Base-by-base conservation (phyloP, 2,113 vertebrate genomes). In the Apodemus sylvaticus region DNA sequence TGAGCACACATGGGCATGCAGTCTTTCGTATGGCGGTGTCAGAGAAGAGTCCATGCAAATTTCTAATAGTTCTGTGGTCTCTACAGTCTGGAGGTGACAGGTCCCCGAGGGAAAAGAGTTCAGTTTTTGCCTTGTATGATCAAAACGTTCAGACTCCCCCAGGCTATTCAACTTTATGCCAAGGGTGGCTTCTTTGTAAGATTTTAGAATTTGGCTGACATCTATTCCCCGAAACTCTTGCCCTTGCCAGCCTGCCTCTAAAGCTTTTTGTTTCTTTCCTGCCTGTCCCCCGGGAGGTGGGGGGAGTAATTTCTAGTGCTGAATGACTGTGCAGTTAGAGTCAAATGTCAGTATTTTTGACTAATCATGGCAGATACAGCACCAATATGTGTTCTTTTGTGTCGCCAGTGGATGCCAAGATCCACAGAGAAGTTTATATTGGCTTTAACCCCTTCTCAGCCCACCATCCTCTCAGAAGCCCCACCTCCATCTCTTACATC, bases 191-290 rank as follows among this genome's bases (percentile, higher is more conserved):
- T 8, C n/a, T 89, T 53, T 91, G 53, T 64, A 62, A 90, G 81
- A 90, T 14, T 1, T 20, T 74, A 1, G 24, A 51, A 55, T 76
- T 81, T 39, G 55, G 87, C 42, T 36, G 48, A n/a, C 29, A 96
- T 73, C 71, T 68, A 51, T 53, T 97, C 51, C 88, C 58, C n/a
- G n/a, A 79, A 97, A 66, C 7, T 36, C 79, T 88, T 91, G 64
- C 70, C 34, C 58, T 51, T 11, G 36, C 58, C 60, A 66, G 66
- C 29, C 90, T 39, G 88, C 87, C 73, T 90, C 73, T 87, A 95
- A 94, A 94, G 62, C 22, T 51, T 96, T 62, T 62, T 76, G 64
- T 89, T 64, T 60, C 36, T 36, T 64, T 78, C 26, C 42, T 62
- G 88, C 29, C 22, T 22, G 55, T 78, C 55, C 17, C 45, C 45